Evolutionary conservation across 1,140 invertebrate species (phyloP), one percentile per base, ranked within the genome.

Genomic region (Philotrypesis tridentata): DNA sequence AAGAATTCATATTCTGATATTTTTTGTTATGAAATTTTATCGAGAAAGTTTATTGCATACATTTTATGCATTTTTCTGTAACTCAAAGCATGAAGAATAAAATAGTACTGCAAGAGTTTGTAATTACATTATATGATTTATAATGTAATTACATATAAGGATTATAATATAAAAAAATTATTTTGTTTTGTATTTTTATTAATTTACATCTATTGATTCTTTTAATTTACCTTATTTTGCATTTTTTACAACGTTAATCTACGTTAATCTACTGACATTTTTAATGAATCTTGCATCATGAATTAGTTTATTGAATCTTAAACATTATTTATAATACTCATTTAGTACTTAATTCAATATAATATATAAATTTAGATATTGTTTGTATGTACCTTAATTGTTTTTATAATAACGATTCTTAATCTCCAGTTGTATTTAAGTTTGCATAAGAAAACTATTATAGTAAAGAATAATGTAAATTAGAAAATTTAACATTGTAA

Each of bases 11-110:
- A 80, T 73, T 65, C 12, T 23, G 3, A 65, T 4, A 65, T 23
- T 65, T 80, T 72, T 73, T 65, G 65, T 73, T 29, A 12, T 72
- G 40, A 71, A 63, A 61, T 61, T 60, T 37, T 40, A 43, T 14
- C 12, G 17, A 17, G 17, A 43, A 4, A 43, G 2, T 12, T 14
- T 14, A 43, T 4, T 14, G 40, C n/a, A 17, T 14, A 33, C 31
- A 23, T 31, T 61, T 75, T 74, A 25, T 75, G 25, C 0, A 40
- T 40, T 76, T 76, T 40, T 40, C 37, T 76, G 12, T 65, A 76
- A 21, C n/a, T 25, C 21, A 6, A 25, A 5, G n/a, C n/a, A 75
- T 61, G 31, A 29, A 23, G 37, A 75, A 21, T 63, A 37, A 33
- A 33, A 61, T 75, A 75, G 17, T 55, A 55, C 21, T 37, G 6